Evolutionary conservation across 2,113 vertebrate species (phyloP).

Genomic region (Myodes glareolus): DNA sequence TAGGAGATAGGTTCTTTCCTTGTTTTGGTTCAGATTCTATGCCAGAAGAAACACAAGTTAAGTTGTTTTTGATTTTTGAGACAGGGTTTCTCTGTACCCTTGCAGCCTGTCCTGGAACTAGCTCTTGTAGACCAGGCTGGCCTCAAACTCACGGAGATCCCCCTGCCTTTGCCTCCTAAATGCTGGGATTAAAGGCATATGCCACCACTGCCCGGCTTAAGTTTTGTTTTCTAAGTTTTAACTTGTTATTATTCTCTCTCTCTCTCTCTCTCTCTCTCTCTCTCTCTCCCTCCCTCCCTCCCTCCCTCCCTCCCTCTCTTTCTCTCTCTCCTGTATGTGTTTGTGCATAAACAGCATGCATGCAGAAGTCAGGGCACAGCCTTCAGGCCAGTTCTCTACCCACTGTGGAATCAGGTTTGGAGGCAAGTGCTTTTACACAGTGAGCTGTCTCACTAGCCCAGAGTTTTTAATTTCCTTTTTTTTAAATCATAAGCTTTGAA

Average conservation of each 20-base stretch:
- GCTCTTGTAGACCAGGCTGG: no score
- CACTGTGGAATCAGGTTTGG: not conserved
- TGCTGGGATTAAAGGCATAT: no score
- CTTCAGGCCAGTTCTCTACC: not conserved
- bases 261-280: no score
- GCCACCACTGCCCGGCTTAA: no score
- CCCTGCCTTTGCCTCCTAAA: no score
- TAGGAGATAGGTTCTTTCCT: not conserved
- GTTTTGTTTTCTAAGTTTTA: not conserved
- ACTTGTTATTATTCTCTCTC: not conserved
- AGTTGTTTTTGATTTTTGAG: no score
- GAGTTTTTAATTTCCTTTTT: not conserved
- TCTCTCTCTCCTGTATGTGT: not conserved
- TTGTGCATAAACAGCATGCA: not conserved
- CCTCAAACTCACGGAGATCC: no score
- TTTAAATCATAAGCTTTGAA: not conserved
- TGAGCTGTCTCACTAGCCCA: not conserved
- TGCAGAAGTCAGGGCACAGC: not conserved
- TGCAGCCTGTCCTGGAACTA: no score
- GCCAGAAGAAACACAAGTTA: not conserved
- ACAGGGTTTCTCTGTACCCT: no score
- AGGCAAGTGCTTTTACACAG: not conserved
- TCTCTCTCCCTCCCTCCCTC: not conserved
- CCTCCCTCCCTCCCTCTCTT: not conserved
- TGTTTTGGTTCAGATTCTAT: constrained; percentile 48